Percentiles rank a stretch among this genome's conserved stretches.
phyloP scores from a whole-genome alignment of 2,888 invertebrate species.

The Parnassius apollo region DNA sequence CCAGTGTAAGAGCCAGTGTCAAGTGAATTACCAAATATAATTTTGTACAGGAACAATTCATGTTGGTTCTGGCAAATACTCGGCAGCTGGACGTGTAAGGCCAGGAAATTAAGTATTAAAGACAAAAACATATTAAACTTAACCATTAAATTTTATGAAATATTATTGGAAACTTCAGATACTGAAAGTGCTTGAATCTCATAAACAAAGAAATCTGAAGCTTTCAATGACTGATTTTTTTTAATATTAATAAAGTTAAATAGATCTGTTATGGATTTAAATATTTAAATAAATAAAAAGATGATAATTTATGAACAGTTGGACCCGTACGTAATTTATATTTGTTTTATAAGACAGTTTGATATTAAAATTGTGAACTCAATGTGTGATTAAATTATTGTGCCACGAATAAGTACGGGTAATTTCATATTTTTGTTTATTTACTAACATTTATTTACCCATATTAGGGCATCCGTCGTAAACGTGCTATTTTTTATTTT shows the following conservation, averaged over 20 bases:
- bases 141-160: conserved; percentile 43
- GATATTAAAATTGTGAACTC: conserved; percentile 27
- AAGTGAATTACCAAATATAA: conserved; percentile 46
- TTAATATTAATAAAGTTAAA: conserved; percentile 41
- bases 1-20: conserved; percentile 54
- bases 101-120: conserved; percentile 34
- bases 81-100: conserved; percentile 6
- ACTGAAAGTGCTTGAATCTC: conserved; percentile 71
- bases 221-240: conserved; percentile 74
- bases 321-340: conserved; percentile 51
- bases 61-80: neutral
- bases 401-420: conserved; percentile 75
- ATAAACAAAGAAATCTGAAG: conserved; percentile 64
- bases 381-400: conserved; percentile 50
- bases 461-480: neutral
- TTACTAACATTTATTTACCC: conserved; percentile 11
- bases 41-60: conserved; percentile 25
- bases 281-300: conserved; percentile 32
- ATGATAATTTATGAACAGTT: conserved; percentile 26
- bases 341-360: conserved; percentile 22
- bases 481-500: conserved; percentile 24
- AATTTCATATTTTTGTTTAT: conserved; percentile 46
- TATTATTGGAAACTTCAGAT: conserved; percentile 78
- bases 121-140: conserved; percentile 32
- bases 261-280: conserved; percentile 57